phyloP scores from a whole-genome alignment of 2,888 invertebrate genomes.

The Dorcus parallelipipedus region DNA sequence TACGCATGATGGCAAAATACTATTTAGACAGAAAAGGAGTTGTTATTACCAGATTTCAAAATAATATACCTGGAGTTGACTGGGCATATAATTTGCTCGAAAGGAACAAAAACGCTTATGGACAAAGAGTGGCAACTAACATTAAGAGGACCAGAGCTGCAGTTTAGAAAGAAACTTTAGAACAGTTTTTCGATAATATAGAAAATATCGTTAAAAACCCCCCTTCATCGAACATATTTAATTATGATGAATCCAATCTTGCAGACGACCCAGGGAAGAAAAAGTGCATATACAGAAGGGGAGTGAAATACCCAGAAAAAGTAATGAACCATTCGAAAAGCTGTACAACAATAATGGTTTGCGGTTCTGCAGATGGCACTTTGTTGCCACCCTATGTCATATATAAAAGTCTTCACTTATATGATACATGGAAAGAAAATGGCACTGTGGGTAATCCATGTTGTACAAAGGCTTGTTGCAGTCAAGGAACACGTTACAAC shows the following conservation, averaged over 20 bases:
- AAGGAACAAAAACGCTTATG: slow-evolving; percentile 13
- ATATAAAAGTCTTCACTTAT: slow-evolving; percentile 37
- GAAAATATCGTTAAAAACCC: slow-evolving; percentile 15
- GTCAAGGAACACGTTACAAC: slow-evolving; percentile 4
- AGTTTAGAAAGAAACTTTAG: slow-evolving; percentile 9
- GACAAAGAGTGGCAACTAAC: slow-evolving; percentile 12
- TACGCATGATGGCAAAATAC: slow-evolving; percentile 8
- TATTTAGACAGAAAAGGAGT: slow-evolving; percentile 10
- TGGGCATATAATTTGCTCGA: slow-evolving; percentile 16
- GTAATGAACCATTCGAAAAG: slow-evolving; percentile 30
- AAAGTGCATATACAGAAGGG: slow-evolving; percentile 16
- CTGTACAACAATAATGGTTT: slow-evolving; percentile 40
- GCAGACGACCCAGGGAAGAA: slow-evolving; percentile 33
- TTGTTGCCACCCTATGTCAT: slow-evolving; percentile 43
- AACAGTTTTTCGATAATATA: slow-evolving; percentile 20
- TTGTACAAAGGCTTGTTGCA: slow-evolving; percentile 13
- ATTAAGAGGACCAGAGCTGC: slow-evolving; percentile 18
- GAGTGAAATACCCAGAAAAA: slow-evolving; percentile 29
- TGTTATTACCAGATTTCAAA: slow-evolving; percentile 13
- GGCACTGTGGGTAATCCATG: slow-evolving; percentile 10
- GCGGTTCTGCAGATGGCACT: slow-evolving; percentile 38
- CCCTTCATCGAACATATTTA: slow-evolving; percentile 29
- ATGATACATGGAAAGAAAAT: slow-evolving; percentile 11
- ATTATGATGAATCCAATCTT: slow-evolving; percentile 35
- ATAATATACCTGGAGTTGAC: slow-evolving; percentile 21